A percentile compares a stretch with the other conserved stretches of the same genome.
Evolutionary conservation across 2,797 vertebrate genomes (phyloP).

Genomic region (Carduelis carduelis): DNA sequence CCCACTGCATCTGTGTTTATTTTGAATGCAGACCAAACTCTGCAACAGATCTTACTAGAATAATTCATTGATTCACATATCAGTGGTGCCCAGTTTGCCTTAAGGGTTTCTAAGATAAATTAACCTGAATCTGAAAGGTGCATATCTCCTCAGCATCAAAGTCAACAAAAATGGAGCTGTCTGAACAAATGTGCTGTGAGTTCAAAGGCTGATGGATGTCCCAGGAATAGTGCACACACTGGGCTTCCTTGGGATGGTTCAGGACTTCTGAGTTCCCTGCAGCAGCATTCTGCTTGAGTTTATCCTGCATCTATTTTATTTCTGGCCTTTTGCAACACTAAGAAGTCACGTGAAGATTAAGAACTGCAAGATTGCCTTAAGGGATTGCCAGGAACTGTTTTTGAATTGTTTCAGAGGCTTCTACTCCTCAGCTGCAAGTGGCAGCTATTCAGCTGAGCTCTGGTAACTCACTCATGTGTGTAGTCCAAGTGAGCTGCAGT

Average conservation of each 20-base stretch:
- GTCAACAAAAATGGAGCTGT: neutral
- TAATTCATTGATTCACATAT: neutral
- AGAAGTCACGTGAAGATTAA: neutral
- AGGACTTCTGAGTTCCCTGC: neutral
- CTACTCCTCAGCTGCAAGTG: neutral
- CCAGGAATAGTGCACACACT: rapidly evolving
- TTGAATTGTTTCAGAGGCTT: neutral
- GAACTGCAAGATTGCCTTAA: neutral
- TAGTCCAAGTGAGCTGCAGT: neutral
- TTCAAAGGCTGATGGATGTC: neutral
- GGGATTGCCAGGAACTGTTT: neutral
- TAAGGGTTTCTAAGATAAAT: neutral
- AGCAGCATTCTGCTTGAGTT: neutral
- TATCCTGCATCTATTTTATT: neutral
- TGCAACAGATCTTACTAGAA: neutral
- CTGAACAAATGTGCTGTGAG: neutral
- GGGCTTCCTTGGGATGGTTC: rapidly evolving
- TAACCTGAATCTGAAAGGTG: neutral
- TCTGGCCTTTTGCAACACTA: neutral
- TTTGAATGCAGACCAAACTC: neutral
- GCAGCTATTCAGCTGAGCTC: neutral
- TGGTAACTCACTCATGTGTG: neutral
- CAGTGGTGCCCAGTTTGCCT: neutral
- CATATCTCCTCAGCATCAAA: neutral
- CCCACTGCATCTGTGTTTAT: neutral